These are phyloP conservation scores for Tribolium madens DNA, from an alignment of 1,140 invertebrate species.

Conservation along the genomic window DNA sequence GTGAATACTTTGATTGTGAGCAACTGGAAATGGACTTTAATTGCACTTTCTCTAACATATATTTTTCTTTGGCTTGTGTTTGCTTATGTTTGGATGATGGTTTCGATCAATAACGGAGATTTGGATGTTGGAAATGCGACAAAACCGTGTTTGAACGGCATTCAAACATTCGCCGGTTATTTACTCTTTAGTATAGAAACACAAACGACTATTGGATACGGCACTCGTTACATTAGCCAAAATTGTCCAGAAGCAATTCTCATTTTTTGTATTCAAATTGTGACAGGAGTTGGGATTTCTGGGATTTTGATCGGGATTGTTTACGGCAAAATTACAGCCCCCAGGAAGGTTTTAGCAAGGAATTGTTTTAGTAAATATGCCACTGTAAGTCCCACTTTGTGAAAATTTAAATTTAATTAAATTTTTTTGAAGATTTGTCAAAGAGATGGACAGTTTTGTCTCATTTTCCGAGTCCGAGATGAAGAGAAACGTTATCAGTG, in stretches of 20 bases:
- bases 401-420: slow-evolving; percentile 3
- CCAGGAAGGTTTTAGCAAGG: slow-evolving; percentile 67
- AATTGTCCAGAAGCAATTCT: slow-evolving; percentile 88
- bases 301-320: slow-evolving; percentile 72
- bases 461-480: slow-evolving; percentile 75
- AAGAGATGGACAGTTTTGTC: slow-evolving; percentile 71
- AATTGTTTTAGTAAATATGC: slow-evolving; percentile 73
- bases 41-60: slow-evolving; percentile 64
- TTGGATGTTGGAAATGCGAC: slow-evolving; percentile 47
- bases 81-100: slow-evolving; percentile 59
- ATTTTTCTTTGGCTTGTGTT: slow-evolving; percentile 60
- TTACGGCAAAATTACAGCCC: slow-evolving; percentile 72
- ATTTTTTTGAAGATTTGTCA: slow-evolving; percentile 68
- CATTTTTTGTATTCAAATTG: slow-evolving; percentile 73
- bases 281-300: slow-evolving; percentile 70
- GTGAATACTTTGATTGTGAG: slow-evolving; percentile 73
- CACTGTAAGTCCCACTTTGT: slow-evolving; percentile 68
- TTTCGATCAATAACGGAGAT: slow-evolving; percentile 57
- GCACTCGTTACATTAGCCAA: slow-evolving; percentile 81
- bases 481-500: slow-evolving; percentile 70
- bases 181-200: slow-evolving; percentile 74
- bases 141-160: slow-evolving; percentile 50
- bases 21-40: slow-evolving; percentile 72
- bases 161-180: slow-evolving; percentile 68
- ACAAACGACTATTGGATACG: slow-evolving; percentile 77